Base-by-base conservation (phyloP, 2,113 vertebrate species). In the Esox niger region DNA sequence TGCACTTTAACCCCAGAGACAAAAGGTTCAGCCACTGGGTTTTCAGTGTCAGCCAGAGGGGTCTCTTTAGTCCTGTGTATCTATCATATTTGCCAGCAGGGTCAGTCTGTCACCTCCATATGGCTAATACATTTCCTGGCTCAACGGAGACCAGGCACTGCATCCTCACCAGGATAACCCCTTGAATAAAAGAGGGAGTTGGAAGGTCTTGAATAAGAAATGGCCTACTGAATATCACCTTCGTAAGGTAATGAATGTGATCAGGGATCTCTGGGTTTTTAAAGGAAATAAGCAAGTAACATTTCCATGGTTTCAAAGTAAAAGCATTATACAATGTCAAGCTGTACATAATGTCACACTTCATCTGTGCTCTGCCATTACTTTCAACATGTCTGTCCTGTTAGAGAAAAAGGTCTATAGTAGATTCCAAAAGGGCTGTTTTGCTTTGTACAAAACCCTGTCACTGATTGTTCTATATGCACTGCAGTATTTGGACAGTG, bases 21-120 rank as follows among this genome's bases (percentile, higher is more conserved):
- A 79, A 70, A 64, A 80, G 77, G 65, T 20, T 11, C 47, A 57
- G 76, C 72, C 81, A 58, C 31, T 9, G 70, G 78, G 78, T 71
- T 13, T 3, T 71, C 72, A 74, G 74, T 73, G 85, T 87, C 82
- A 82, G 77, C 85, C 81, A 79, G 79, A 63, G 74, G 76, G 82
- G 79, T 84, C 81, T 54, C 5, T 29, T 26, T 57, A 58, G 81
- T 84, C 85, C 81, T 62, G 67, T 62, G 85, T 84, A 82, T 87
- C 82, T 79, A 84, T 86, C 87, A 87, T 62, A 67, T 76, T 81
- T 85, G 85, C 82, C 84, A 84, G 82, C 66, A 70, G 27, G 85
- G 87, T 88, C 87, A 78, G 47, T 0, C 77, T 81, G 85, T 82
- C 87, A 81, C 61, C 32, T 86, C 87, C 85, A 85, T 55, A 32